Conservation (phyloP, 1,140 invertebrate genomes). For the Drosophila murphyi region DNA sequence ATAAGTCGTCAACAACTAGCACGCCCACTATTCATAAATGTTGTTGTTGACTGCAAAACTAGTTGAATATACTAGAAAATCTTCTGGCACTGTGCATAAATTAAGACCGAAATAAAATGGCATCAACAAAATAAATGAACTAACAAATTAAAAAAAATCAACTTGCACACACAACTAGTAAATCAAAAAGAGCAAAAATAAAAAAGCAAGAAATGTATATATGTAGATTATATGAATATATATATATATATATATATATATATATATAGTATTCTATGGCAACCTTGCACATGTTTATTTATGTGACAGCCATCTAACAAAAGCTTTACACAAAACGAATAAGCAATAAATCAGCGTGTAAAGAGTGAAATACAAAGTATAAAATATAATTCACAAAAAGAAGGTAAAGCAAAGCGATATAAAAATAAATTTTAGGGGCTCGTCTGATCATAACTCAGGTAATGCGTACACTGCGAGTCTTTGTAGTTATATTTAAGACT, state of each 20-base stretch:
- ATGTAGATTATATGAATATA: conserved; percentile 8
- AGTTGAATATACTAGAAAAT: conserved; percentile 64
- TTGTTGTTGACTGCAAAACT: conserved; percentile 62
- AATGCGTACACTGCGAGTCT: background rate
- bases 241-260: conserved; percentile 4
- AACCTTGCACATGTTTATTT: conserved; percentile 52
- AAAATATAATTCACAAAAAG: conserved; percentile 25
- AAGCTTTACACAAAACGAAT: conserved; percentile 27
- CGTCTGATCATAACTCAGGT: conserved; percentile 5
- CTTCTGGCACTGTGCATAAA: conserved; percentile 64
- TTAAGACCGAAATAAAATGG: conserved; percentile 59
- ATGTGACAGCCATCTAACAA: conserved; percentile 38
- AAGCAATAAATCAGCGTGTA: conserved; percentile 48
- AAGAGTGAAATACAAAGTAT: conserved; percentile 12
- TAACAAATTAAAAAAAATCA: conserved; percentile 57
- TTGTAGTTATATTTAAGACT: background rate
- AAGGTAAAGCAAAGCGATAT: background rate
- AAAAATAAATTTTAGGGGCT: conserved; percentile 23
- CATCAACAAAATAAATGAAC: conserved; percentile 54
- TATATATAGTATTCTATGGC: conserved; percentile 7
- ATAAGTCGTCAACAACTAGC: conserved; percentile 15
- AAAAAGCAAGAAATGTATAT: background rate
- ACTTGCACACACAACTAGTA: conserved; percentile 6
- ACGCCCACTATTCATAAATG: conserved; percentile 61
- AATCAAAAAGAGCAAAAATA: conserved; percentile 1